Evolutionary conservation across 2,113 vertebrate genomes (phyloP).

Genomic region (Alces alces): DNA sequence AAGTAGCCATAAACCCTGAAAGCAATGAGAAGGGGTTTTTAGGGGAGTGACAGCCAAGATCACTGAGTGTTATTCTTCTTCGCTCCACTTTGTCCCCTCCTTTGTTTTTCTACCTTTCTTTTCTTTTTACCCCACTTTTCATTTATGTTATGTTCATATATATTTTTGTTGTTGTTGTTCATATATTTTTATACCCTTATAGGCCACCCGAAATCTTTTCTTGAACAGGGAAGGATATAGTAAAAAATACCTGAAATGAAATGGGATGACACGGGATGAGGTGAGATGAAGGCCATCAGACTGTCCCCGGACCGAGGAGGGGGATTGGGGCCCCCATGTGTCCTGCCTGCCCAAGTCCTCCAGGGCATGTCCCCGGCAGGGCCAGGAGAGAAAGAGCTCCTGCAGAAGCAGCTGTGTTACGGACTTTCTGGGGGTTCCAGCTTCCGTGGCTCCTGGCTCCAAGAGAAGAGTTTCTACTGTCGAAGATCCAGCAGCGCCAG

Average conservation of each 20-base stretch:
- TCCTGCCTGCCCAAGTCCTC: rapidly evolving
- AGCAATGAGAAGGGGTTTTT: background rate
- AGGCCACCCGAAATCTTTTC: background rate
- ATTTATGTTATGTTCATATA: too few species aligned
- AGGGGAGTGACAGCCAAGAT: rapidly evolving
- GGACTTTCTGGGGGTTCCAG: background rate
- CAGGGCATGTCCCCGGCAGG: rapidly evolving
- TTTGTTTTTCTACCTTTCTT: background rate
- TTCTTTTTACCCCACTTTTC: background rate
- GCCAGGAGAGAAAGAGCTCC: background rate
- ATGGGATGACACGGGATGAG: background rate
- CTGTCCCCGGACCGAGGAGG: background rate
- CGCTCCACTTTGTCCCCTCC: rapidly evolving
- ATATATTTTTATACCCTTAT: background rate
- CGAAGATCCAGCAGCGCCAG: background rate
- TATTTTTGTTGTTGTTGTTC: too few species aligned
- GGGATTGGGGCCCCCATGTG: rapidly evolving
- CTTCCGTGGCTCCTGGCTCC: rapidly evolving
- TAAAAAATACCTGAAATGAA: background rate
- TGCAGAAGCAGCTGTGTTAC: rapidly evolving
- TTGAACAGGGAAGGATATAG: background rate
- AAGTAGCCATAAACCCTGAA: too few species aligned
- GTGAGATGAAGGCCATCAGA: background rate
- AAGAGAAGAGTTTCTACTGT: background rate
- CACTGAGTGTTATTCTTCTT: rapidly evolving